phyloP scores from a whole-genome alignment of 2,888 invertebrate genomes.

The Lithophane leautieri region DNA sequence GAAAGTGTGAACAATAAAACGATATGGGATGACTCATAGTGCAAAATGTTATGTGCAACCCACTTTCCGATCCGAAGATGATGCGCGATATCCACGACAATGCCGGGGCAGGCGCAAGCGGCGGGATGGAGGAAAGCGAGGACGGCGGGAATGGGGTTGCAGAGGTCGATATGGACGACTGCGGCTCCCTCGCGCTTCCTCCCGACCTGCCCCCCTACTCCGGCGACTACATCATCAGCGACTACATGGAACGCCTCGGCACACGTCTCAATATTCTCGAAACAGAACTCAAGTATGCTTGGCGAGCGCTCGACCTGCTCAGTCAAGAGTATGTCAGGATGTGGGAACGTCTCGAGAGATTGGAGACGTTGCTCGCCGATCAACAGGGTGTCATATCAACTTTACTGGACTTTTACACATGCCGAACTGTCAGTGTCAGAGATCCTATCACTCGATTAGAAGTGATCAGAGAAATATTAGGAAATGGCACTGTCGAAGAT shows the following conservation, averaged over 20 bases:
- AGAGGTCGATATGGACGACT: constrained; percentile 89
- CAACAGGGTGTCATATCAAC: constrained; percentile 97
- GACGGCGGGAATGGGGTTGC: constrained; percentile 89
- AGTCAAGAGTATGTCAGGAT: constrained; percentile 98
- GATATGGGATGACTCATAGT: constrained; percentile 90
- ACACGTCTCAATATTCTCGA: constrained; percentile 96
- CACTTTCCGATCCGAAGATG: constrained; percentile 87
- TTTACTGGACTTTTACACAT: constrained; percentile 94
- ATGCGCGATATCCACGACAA: constrained; percentile 90
- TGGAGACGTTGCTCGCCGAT: constrained; percentile 96
- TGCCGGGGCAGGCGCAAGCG: constrained; percentile 87
- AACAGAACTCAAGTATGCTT: constrained; percentile 97
- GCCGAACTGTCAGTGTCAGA: constrained; percentile 87
- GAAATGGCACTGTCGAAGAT: constrained; percentile 92
- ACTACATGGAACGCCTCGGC: constrained; percentile 97
- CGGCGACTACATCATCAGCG: constrained; percentile 95
- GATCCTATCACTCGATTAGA: constrained; percentile 90
- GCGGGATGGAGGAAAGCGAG: constrained; percentile 90
- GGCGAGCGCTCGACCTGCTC: constrained; percentile 97
- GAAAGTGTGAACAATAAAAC: constrained; percentile 86
- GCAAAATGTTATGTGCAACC: constrained; percentile 87
- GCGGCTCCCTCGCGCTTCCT: constrained; percentile 89
- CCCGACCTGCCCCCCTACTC: constrained; percentile 89
- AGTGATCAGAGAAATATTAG: constrained; percentile 92
- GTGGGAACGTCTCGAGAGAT: constrained; percentile 97